These are phyloP conservation scores for Sphaeridia pumilis DNA, from an alignment of 2,888 invertebrate genomes.

Conservation along the genomic window DNA sequence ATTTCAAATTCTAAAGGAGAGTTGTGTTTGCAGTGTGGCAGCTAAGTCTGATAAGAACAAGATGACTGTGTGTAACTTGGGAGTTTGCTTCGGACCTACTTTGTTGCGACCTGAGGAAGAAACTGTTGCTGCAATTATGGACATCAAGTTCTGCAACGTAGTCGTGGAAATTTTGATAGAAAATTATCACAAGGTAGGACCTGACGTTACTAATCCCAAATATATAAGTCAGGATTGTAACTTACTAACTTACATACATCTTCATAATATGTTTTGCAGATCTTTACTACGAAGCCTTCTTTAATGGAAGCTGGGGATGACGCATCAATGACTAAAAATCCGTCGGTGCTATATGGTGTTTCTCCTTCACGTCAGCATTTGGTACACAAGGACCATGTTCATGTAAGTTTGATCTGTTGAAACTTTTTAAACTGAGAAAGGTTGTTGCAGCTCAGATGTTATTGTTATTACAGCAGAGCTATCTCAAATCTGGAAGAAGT, in stretches of 20 bases:
- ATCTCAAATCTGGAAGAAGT: too few relatives aligned
- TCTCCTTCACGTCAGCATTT: too few relatives aligned
- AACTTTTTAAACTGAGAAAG: too few relatives aligned
- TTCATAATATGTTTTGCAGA: conserved; percentile 33
- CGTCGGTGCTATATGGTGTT: not conserved
- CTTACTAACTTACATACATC: not conserved
- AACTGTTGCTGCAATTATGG: conserved; percentile 95
- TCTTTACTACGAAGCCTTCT: conserved; percentile 47
- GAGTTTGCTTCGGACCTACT: conserved; percentile 96
- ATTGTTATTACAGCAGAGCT: too few relatives aligned
- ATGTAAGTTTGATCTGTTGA: too few relatives aligned
- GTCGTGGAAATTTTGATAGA: conserved; percentile 93
- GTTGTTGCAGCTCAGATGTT: too few relatives aligned
- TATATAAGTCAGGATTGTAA: not conserved
- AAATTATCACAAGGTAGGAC: conserved; percentile 59
- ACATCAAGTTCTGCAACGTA: conserved; percentile 98
- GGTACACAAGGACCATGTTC: too few relatives aligned
- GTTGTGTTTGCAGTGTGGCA: conserved; percentile 60
- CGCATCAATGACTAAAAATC: not conserved
- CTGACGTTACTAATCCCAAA: not conserved
- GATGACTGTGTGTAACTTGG: conserved; percentile 95
- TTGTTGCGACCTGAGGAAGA: conserved; percentile 88
- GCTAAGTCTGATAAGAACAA: conserved; percentile 75
- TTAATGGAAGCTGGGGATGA: conserved; percentile 35
- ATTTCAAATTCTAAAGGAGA: too few relatives aligned